A percentile compares a stretch with the other conserved stretches of the same genome.
phyloP scores from a whole-genome alignment of 2,888 invertebrate genomes.

The Girardia tigrina region DNA sequence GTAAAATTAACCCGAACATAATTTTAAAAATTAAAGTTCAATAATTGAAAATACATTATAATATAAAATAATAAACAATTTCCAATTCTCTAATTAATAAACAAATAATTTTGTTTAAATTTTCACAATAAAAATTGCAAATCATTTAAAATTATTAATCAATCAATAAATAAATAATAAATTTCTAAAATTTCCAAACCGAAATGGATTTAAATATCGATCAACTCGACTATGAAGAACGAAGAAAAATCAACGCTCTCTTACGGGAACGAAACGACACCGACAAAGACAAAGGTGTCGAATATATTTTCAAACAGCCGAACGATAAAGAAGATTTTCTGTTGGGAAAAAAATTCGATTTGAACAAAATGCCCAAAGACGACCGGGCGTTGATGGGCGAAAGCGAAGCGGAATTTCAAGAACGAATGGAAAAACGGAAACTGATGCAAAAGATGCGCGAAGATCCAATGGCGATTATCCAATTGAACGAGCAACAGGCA shows the following conservation, averaged over 20 bases:
- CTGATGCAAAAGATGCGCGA: neutral
- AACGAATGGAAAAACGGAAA: neutral
- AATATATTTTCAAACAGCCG: neutral
- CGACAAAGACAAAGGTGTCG: neutral
- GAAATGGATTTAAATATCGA: conserved; percentile 7
- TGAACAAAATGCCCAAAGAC: neutral
- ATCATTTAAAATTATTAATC: too few relatives aligned
- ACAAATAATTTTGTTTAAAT: too few relatives aligned
- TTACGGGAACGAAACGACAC: neutral
- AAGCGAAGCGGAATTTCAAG: neutral
- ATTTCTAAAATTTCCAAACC: neutral
- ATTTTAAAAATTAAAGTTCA: too few relatives aligned
- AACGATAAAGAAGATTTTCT: neutral
- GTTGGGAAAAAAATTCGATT: neutral
- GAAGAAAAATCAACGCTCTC: neutral
- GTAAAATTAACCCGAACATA: too few relatives aligned
- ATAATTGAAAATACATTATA: too few relatives aligned
- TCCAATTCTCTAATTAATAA: too few relatives aligned
- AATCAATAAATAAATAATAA: too few relatives aligned
- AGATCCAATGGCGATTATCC: neutral
- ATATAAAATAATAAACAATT: too few relatives aligned
- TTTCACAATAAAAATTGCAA: too few relatives aligned
- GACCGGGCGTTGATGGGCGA: neutral
- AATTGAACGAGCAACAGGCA: neutral
- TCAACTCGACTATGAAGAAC: neutral